phyloP scores from a whole-genome alignment of 1,140 invertebrate species.

The Leguminivora glycinivorella region DNA sequence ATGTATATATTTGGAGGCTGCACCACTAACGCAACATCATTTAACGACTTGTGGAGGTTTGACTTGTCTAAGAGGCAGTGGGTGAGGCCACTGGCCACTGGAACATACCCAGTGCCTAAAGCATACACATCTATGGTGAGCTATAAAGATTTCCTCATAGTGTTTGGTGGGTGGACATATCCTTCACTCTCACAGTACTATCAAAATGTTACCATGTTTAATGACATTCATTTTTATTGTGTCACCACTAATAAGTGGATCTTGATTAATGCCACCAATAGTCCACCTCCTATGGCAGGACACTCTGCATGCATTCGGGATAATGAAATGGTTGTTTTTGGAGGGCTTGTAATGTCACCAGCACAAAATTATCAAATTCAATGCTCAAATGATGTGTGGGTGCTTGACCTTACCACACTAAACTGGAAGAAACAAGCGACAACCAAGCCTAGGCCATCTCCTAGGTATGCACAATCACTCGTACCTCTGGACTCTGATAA shows the following conservation, averaged over 20 bases:
- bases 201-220: conserved; percentile 93
- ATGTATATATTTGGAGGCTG: conserved; percentile 98
- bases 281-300: conserved; percentile 90
- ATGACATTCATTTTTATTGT: conserved; percentile 95
- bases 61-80: conserved; percentile 92
- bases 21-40: conserved; percentile 95
- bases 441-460: conserved; percentile 85
- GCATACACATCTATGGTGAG: conserved; percentile 94
- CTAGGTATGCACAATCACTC: conserved; percentile 95
- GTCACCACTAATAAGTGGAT: conserved; percentile 92
- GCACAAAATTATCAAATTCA: conserved; percentile 77
- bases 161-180: conserved; percentile 98
- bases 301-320: conserved; percentile 95
- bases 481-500: conserved; percentile 85
- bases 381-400: conserved; percentile 94
- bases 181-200: conserved; percentile 94
- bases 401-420: conserved; percentile 88
- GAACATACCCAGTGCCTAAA: conserved; percentile 97
- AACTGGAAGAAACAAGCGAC: conserved; percentile 88
- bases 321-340: conserved; percentile 95
- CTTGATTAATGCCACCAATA: conserved; percentile 82
- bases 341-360: conserved; percentile 81
- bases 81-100: conserved; percentile 89
- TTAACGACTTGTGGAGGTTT: conserved; percentile 98
- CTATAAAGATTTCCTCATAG: conserved; percentile 90